These are phyloP conservation scores for Chloropsis cyanopogon DNA, from an alignment of 2,113 vertebrate genomes.

Conservation along the genomic window DNA sequence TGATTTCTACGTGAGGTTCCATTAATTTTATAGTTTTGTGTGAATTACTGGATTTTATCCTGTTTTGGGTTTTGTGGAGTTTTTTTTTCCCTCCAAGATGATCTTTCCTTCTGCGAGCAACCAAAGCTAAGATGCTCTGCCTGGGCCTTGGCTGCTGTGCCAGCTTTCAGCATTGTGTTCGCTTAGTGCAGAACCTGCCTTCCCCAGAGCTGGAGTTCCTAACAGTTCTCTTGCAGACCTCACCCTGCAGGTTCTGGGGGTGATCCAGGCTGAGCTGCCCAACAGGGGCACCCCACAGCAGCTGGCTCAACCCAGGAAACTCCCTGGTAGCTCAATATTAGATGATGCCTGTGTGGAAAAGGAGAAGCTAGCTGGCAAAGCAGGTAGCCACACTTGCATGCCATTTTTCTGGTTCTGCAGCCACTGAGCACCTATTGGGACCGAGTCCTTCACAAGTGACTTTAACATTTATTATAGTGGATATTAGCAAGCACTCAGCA, in stretches of 20 bases:
- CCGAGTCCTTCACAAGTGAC: not conserved
- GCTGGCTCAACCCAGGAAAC: not conserved
- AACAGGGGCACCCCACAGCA: not conserved
- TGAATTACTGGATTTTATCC: not conserved
- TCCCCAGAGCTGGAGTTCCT: not conserved
- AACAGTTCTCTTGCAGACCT: not conserved
- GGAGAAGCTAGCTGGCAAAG: not conserved
- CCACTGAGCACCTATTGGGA: not conserved
- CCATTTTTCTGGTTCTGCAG: not conserved
- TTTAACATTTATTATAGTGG: not conserved
- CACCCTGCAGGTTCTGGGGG: not conserved
- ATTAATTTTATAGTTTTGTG: not conserved
- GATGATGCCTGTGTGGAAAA: not conserved
- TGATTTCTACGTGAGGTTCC: not conserved
- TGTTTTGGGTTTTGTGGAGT: rapidly evolving
- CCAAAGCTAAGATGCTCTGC: not conserved
- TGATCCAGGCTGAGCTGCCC: not conserved
- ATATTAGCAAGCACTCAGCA: not conserved
- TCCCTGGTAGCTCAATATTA: rapidly evolving
- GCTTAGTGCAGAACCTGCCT: not conserved
- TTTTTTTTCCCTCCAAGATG: not conserved
- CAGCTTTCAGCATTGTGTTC: not conserved
- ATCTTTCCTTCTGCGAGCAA: not conserved
- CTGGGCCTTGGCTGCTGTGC: not conserved
- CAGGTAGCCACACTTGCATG: not conserved